Evolutionary conservation across 2,797 vertebrate genomes (phyloP).

Genomic region (Pseudochromis fuscus): DNA sequence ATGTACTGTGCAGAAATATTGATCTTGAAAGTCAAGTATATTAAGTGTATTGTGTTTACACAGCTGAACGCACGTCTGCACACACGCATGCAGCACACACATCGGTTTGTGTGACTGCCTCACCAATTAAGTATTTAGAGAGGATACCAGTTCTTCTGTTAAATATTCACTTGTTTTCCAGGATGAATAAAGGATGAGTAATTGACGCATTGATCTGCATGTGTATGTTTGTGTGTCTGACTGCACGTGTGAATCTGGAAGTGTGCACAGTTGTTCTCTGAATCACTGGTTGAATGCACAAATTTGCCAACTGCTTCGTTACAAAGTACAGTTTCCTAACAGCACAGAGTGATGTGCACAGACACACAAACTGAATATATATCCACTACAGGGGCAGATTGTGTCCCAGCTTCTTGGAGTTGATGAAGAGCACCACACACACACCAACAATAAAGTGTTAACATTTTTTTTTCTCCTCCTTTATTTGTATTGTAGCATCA

Average conservation of each 20-base stretch:
- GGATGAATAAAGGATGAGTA: constrained; percentile 86
- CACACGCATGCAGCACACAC: constrained; percentile 12
- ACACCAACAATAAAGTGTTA: background rate
- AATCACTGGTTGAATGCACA: constrained; percentile 39
- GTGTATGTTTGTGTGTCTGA: constrained; percentile 20
- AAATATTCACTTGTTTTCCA: constrained; percentile 87
- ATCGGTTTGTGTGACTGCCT: constrained; percentile 63
- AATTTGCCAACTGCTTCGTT: constrained; percentile 45
- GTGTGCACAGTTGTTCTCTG: background rate
- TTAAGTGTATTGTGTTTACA: no score
- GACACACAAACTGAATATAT: background rate
- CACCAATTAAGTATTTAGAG: constrained; percentile 85
- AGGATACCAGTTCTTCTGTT: constrained; percentile 79
- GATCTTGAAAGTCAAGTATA: no score
- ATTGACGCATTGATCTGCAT: constrained; percentile 76
- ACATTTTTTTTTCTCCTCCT: background rate
- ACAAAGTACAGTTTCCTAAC: constrained; percentile 52
- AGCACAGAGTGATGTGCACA: constrained; percentile 15
- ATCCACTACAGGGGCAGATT: constrained; percentile 10
- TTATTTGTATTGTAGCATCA: background rate
- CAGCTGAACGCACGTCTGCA: background rate
- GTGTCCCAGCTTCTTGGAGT: background rate
- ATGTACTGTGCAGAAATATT: no score
- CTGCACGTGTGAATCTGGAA: constrained; percentile 12
- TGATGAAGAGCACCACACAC: background rate